Evolutionary conservation across 2,113 vertebrate genomes (phyloP), one percentile per base, ranked within the genome.

Genomic region (Chitala chitala): DNA sequence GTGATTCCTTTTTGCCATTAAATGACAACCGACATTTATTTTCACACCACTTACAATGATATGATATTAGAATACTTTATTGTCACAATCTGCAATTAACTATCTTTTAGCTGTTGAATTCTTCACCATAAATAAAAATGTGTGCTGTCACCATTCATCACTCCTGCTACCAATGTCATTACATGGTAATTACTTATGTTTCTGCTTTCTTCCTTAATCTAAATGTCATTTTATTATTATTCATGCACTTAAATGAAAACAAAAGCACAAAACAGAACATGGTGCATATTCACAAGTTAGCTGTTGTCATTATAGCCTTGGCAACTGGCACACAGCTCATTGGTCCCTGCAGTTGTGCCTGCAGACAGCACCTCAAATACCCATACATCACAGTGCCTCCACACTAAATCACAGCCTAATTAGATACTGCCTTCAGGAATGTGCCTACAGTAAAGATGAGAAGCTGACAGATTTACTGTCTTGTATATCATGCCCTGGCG

Each of bases 401-500:
- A 63, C 59, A 15, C 6, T 63, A 38, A 63, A 38, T 63, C 59
- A 36, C 59, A 10, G 59, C 17, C 31, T 63, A 63, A 63, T 63
- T 63, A 63, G 38, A 36, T 36, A 38, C 59, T 38, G 33, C 59
- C 59, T 38, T 17, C 58, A 33, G 13, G 20, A 5, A 17, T n/a
- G 29, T 63, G 59, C 6, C 59, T 7, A 33, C 38, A 63, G 33
- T 36, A 33, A 38, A 33, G 33, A 63, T 63, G 29, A 63, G 33
- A 20, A 20, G 33, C 31, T 38, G 59, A 63, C n/a, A 63, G 33
- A 63, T 38, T 63, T 33, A 1, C 59, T n/a, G 59, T 63, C 59
- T 63, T 63, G 13, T 33, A 63, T 38, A 36, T 1, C 38, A 8
- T 17, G 31, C 59, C 29, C 20, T 33, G 38, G 6, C 31, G 20